phyloP scores from a whole-genome alignment of 2,797 vertebrate genomes.

The Chanos chanos region DNA sequence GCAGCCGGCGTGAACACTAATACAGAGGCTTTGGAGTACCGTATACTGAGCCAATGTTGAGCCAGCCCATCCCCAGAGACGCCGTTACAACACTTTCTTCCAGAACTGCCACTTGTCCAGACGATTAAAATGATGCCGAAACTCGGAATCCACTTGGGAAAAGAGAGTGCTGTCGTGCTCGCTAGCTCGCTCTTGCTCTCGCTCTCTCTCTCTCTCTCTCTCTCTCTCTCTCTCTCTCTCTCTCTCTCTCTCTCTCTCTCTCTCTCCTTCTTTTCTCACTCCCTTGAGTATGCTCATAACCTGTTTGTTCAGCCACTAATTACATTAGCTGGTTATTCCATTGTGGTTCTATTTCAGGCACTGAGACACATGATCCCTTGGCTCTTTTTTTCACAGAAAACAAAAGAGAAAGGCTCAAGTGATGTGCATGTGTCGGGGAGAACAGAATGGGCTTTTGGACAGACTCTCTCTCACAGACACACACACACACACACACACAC shows the following conservation, averaged over 20 bases:
- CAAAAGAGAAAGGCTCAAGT: slow-evolving; percentile 35
- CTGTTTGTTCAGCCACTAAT: slow-evolving; percentile 48
- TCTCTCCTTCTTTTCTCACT: not conserved
- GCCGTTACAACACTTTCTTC: slow-evolving; percentile 18
- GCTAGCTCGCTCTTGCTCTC: not conserved
- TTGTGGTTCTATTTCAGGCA: slow-evolving; percentile 40
- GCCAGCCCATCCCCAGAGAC: not conserved
- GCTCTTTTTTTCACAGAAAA: slow-evolving; percentile 34
- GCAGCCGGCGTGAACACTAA: not conserved
- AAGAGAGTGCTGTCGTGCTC: slow-evolving; percentile 27
- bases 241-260: not conserved
- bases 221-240: not conserved
- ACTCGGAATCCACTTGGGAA: slow-evolving; percentile 10
- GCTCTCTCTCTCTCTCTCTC: not conserved
- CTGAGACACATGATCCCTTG: slow-evolving; percentile 38
- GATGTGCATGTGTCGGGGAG: slow-evolving; percentile 29
- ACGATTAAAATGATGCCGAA: slow-evolving; percentile 26
- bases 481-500: not conserved
- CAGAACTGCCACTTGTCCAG: slow-evolving; percentile 27
- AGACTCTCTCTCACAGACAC: not conserved
- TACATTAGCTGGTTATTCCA: slow-evolving; percentile 49
- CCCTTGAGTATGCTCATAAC: slow-evolving; percentile 27
- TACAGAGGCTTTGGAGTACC: not conserved
- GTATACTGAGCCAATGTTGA: not conserved
- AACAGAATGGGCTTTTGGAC: slow-evolving; percentile 12